Evolutionary conservation across 2,797 vertebrate genomes (phyloP), one percentile per base, ranked within the genome.

Genomic region (Ataeniobius toweri): DNA sequence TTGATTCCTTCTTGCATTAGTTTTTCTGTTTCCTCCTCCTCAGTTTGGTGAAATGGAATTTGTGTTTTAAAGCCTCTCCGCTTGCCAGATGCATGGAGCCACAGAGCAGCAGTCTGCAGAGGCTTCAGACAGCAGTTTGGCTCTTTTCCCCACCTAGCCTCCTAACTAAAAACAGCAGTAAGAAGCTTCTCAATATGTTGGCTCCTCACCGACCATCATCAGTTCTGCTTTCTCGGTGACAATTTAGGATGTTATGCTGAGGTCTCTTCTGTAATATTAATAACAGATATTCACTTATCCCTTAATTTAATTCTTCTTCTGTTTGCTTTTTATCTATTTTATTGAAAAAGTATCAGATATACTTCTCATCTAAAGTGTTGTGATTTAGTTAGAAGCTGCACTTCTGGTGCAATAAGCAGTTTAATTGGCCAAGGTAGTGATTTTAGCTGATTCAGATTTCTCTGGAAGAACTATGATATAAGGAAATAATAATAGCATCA

Each of bases 51-150:
- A 79, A 81, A 82, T 71, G 80, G 82, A 83, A 68, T 83, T 77
- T 51, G 53, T 65, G 53, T 65, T 80, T n/a, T 41, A 75, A 73
- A 82, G 73, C 10, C 36, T 58, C 31, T 67, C 77, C 78, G 80
- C 14, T 31, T 71, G 65, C 79, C 91, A 91, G 89, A 88, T 87
- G 80, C 85, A 61, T 24, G 67, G 51, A 77, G 82, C 84, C 58
- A 20, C 58, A 58, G 65, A 5, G 20, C 83, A 63, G 78, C 80
- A 68, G 61, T 50, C 67, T 80, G 84, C 82, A 78, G 85, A 74
- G 83, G 28, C 10, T 75, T 83, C 78, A 79, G 83, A 83, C 88
- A 80, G 81, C 78, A 83, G 73, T 85, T 79, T 76, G 85, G 80
- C 78, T 39, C 13, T 6, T 61, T 58, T 59, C 55, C n/a, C 72